Base-by-base conservation (phyloP, 2,113 vertebrate genomes). In the Phycodurus eques region DNA sequence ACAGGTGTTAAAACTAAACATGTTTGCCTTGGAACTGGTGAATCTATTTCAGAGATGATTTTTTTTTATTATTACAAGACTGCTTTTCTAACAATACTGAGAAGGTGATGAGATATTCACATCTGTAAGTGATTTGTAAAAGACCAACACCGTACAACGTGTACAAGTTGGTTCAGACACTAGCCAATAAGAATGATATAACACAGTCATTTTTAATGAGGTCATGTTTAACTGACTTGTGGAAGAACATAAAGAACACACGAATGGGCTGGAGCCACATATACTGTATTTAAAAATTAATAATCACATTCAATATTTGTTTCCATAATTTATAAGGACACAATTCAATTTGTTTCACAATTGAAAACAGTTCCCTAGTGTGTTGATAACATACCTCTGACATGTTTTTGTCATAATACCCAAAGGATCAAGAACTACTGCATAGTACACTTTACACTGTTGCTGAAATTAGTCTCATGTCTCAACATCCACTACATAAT, bases 121-220 rank as follows among this genome's bases (percentile, higher is more conserved):
- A 88, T 85, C 85, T 87, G 87, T 59, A 69, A 27, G 27, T 43
- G 68, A 76, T 87, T 64, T 69, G 78, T 47, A n/a, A 49, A 71
- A 78, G 74, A 81, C 79, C 63, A 56, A 59, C 56, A 59, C 56
- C 31, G 56, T 84, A 76, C 78, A 77, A 77, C 74, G 71, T 53
- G 70, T 65, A 72, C 51, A 63, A 78, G 80, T 76, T 31, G 71
- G 75, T 76, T 74, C 77, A 69, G 76, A 68, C 12, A 2, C 1
- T 2, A 46, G 68, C 49, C 77, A 72, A 64, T 20, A 42, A 13
- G 2, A 35, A 67, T 85, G 65, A 82, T 44, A 74, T 72, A 77
- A 27, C 27, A 80, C 35, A 73, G 44, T 70, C 5, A 73, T n/a
- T 77, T 75, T 66, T 31, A 51, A 51, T 51, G 49, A 51, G 49